phyloP scores from a whole-genome alignment of 2,113 vertebrate species.

The Corynorhinus townsendii region DNA sequence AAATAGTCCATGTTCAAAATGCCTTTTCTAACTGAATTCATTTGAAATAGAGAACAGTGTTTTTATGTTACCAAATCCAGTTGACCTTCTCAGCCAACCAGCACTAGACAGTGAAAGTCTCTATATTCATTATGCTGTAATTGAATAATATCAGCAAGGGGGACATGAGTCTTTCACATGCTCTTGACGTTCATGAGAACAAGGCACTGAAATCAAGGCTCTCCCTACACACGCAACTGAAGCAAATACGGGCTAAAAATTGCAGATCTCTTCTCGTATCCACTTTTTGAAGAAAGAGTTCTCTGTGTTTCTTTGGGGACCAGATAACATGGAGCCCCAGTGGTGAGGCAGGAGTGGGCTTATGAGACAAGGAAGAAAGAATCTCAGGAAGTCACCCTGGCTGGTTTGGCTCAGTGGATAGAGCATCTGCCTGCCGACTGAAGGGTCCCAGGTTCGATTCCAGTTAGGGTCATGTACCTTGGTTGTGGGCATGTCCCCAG shows the following conservation, averaged over 20 bases:
- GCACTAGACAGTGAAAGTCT: not conserved
- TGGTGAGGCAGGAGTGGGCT: not conserved
- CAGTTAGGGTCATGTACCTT: too few species aligned
- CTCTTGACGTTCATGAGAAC: not conserved
- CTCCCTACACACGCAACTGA: not conserved
- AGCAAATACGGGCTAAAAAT: not conserved
- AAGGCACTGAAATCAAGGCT: not conserved
- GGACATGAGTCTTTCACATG: not conserved
- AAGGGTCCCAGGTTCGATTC: too few species aligned
- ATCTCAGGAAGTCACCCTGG: not conserved
- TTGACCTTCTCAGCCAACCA: not conserved
- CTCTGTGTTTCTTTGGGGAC: not conserved
- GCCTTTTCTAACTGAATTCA: conserved; percentile 1
- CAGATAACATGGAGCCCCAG: not conserved
- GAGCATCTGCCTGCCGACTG: too few species aligned
- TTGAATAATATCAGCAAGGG: not conserved
- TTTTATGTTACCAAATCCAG: not conserved
- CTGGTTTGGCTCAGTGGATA: too few species aligned
- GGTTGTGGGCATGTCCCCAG: too few species aligned
- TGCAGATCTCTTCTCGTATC: not conserved
- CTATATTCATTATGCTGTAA: not conserved
- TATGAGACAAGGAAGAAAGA: not conserved
- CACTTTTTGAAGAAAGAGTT: not conserved
- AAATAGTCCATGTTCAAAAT: not conserved
- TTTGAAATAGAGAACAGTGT: not conserved